phyloP scores from a whole-genome alignment of 2,113 vertebrate species.

The Tor tambroides region DNA sequence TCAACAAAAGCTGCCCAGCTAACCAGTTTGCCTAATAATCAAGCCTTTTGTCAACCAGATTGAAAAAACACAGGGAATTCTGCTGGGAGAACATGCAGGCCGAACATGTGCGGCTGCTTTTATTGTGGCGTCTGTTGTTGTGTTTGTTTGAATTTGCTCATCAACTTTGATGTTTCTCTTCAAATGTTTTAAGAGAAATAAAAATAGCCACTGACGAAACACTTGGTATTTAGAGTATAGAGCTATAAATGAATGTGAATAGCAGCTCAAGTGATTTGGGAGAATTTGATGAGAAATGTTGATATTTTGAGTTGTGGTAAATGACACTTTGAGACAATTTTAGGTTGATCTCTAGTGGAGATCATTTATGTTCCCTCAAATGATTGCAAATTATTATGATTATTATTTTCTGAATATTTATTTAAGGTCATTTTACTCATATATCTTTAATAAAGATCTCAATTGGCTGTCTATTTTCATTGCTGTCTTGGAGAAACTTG shows the following conservation, averaged over 20 bases:
- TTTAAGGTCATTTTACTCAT: not conserved
- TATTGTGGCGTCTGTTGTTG: not conserved
- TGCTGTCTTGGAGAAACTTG: not conserved
- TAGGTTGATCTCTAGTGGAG: not conserved
- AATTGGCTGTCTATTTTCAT: not conserved
- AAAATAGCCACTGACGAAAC: not conserved
- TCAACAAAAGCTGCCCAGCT: constrained; percentile 51
- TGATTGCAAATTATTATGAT: not conserved
- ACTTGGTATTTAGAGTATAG: not conserved
- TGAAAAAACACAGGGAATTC: constrained; percentile 34
- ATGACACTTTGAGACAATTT: not conserved
- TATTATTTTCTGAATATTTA: not conserved
- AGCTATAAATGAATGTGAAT: not conserved
- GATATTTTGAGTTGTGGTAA: no score
- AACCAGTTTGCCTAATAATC: constrained; percentile 61
- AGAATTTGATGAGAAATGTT: not conserved
- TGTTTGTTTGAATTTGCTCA: not conserved
- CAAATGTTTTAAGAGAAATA: not conserved
- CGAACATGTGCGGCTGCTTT: constrained; percentile 4
- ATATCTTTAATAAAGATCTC: not conserved
- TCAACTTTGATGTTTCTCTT: not conserved
- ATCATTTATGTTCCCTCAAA: not conserved
- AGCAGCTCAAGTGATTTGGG: not conserved
- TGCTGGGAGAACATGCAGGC: constrained; percentile 31
- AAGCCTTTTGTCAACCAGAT: constrained; percentile 31